Base-by-base conservation (phyloP, 2,113 vertebrate genomes). In the Dinomys branickii region DNA sequence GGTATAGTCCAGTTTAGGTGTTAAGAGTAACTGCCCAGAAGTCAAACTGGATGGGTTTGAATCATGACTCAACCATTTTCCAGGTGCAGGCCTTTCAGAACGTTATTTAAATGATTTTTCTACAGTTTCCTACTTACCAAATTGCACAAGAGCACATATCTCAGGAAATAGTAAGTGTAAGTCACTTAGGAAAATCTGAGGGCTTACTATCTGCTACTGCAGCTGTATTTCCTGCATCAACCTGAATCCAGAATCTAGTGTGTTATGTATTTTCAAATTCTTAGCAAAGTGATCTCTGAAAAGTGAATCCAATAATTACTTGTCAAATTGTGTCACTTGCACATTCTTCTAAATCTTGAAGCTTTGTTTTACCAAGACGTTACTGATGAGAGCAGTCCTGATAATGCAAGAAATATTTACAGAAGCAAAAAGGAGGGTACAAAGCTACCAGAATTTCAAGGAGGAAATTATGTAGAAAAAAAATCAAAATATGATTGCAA, bases 391-490 rank as follows among this genome's bases (percentile, higher is more conserved):
- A 61, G 44, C 52, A 56, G 26, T 81, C 16, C 41, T 73, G 11
- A 59, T 85, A 87, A 88, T 38, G 58, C 16, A 95, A 67, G 16
- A 87, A 54, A 73, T 61, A 94, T 50, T 69, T 63, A 58, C 33
- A 12, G 92, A 94, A 88, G 1, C 41, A 94, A 94, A 8, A n/a
- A 87, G 80, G 73, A 16, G 24, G 26, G 59, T 6, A 4, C 33
- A 65, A 88, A 89, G 28, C n/a, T 22, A 87, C n/a, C 11, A 90
- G 56, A 94, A 95, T 85, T 92, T 93, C n/a, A 83, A 82, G 91
- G 71, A 30, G 52, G 1, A 95, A 69, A 88, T 63, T 22, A 47
- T 56, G 7, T 61, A 38, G 77, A 86, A 59, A 52, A 87, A 59
- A 52, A 87, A 30, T 38, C 26, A 95, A 14, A 71, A 58, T 84